Base-by-base conservation (phyloP, 2,113 vertebrate species). In the Prionailurus bengalensis region DNA sequence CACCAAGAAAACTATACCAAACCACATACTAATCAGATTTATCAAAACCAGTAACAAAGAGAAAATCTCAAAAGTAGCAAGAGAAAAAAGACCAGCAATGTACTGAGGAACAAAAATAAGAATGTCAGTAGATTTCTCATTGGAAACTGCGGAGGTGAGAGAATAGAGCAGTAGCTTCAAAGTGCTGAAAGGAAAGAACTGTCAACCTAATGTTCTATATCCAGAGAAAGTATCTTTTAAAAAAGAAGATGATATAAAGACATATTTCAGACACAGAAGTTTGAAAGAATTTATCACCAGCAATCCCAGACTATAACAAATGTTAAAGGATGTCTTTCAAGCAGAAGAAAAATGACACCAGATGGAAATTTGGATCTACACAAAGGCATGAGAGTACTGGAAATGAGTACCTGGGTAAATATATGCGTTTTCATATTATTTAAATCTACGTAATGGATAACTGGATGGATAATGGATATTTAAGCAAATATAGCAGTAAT, bases 241-340 rank as follows among this genome's bases (percentile, higher is more conserved):
- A 95, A 81, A 53, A 4, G 13, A 65, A 55, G 7, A 14, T 87
- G 19, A 80, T 80, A 88, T 70, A 58, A 70, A 82, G 55, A 76
- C 8, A 45, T 97, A 45, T 97, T 89, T 78, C 33, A 92, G 13
- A 90, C 31, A 68, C 16, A 70, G 63, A 93, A 63, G n/a, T 21
- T 91, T 91, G 42, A 87, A 80, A 87, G 8, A 87, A 71, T 45
- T 68, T n/a, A 84, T 36, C 63, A 88, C 33, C 33, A 84, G n/a
- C 19, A 84, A 65, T 51, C 3, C 42, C 31, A n/a, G 29, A 78
- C 42, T 92, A n/a, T 6, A 91, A 82, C 15, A 76, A 91, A 78
- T 91, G 61, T 63, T 97, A 78, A 55, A 78, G 8, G 13, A 81
- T 68, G 6, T 68, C 33, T 42, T 94, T 96, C 68, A 96, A 80